Evolutionary conservation across 2,113 vertebrate genomes (phyloP), one percentile per base, ranked within the genome.

Genomic region (Trachemys scripta): DNA sequence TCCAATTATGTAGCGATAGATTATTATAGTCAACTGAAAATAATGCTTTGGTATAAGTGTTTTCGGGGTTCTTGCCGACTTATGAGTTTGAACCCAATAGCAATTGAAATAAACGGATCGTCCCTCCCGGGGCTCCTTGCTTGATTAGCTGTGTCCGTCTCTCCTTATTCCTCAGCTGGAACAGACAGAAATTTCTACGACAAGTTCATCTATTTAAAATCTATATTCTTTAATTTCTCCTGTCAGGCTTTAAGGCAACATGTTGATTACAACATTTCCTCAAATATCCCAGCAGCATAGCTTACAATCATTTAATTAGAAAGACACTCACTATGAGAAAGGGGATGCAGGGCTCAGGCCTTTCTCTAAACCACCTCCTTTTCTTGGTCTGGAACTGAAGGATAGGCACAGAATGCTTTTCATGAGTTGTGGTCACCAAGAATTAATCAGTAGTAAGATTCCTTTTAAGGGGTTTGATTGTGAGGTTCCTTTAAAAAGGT

Each of bases 201-300:
- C 45, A 6, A 45, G 45, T 45, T 95, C 95, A 88, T 87, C 87
- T 88, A 91, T 25, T 87, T 92, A 54, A 94, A 81, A 84, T 69
- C 50, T 81, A 54, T 42, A 90, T 0, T 1, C 45, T 91, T 47
- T 89, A 16, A 95, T 92, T 90, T 88, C 0, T 0, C 25, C 45
- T 95, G 75, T 76, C 1, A 1, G 53, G 24, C 78, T 94, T 89
- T 87, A 91, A 0, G 0, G 54, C 80, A 89, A n/a, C 47, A 24
- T 10, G 24, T 80, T 69, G 42, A 91, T 92, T 54, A 91, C 6
- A 65, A 59, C 51, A 27, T 90, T 85, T 89, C n/a, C 88, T 93
- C 88, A 96, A 72, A 86, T 87, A 94, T 90, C 94, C 85, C 93
- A 95, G 90, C 92, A 89, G 76, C 9, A 29, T 31, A 92, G 93